Percentiles rank a stretch among this genome's conserved stretches.
Evolutionary conservation across 2,113 vertebrate genomes (phyloP).

Genomic region (Tenebrosternarchus preto): DNA sequence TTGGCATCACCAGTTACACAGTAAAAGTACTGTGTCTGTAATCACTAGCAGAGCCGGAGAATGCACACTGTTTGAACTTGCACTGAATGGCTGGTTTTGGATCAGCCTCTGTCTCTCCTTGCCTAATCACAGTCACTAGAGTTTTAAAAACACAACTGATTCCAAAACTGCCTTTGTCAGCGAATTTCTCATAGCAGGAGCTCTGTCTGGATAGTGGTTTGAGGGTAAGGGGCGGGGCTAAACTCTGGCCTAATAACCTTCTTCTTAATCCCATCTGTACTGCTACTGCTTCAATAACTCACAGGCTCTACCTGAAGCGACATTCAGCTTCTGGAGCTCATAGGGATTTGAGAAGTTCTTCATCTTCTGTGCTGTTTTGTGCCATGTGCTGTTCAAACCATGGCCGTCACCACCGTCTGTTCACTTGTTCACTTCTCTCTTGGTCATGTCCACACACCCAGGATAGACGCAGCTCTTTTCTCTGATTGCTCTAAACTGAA

Average conservation of each 20-base stretch:
- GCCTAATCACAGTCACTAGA: not conserved
- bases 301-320: slow-evolving; percentile 52
- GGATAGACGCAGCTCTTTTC: not conserved
- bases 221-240: slow-evolving; percentile 1
- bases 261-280: slow-evolving; percentile 56
- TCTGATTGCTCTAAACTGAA: not conserved
- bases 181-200: not conserved
- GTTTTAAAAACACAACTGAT: slow-evolving; percentile 7
- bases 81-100: slow-evolving; percentile 5
- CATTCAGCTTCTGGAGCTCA: slow-evolving; percentile 47
- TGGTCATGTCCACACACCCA: not conserved
- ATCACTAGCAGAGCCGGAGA: not conserved
- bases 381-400: slow-evolving; percentile 12
- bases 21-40: slow-evolving; percentile 2
- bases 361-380: slow-evolving; percentile 44
- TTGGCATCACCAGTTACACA: not conserved
- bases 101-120: not conserved
- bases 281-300: slow-evolving; percentile 57
- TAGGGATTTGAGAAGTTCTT: slow-evolving; percentile 31
- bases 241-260: slow-evolving; percentile 50
- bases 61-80: slow-evolving; percentile 15
- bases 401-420: not conserved
- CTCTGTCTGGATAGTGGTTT: slow-evolving; percentile 16
- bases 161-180: slow-evolving; percentile 16
- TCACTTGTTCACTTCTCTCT: not conserved